A percentile compares a stretch with the other conserved stretches of the same genome.
These are phyloP conservation scores for Balearica regulorum DNA, from an alignment of 2,797 vertebrate species.

Conservation along the genomic window DNA sequence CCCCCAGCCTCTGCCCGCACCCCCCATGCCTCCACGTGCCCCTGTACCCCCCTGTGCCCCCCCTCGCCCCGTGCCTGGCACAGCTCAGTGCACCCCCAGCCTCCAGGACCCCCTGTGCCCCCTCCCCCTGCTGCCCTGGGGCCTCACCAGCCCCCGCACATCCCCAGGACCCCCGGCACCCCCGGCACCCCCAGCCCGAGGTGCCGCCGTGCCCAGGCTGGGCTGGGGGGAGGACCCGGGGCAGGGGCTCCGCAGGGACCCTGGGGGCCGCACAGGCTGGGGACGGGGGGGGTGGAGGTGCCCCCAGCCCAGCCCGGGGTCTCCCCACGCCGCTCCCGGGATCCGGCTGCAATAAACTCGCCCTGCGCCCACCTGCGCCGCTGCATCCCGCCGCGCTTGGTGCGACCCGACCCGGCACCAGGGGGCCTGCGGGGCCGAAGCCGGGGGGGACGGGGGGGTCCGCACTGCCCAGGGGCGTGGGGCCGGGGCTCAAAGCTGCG, in stretches of 20 bases:
- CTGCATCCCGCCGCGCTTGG: background rate
- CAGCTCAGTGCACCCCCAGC: no score
- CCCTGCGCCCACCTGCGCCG: background rate
- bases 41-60: no score
- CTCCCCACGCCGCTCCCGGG: background rate
- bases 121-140: no score
- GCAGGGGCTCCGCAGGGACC: background rate
- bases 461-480: background rate
- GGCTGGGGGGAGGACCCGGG: background rate
- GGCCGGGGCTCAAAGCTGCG: accelerated
- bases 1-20: background rate
- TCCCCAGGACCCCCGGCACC: background rate
- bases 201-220: accelerated
- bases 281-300: no score
- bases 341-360: background rate
- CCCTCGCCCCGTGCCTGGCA: background rate
- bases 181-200: background rate
- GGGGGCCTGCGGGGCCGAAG: background rate
- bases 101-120: background rate
- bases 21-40: accelerated
- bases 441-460: background rate
- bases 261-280: background rate
- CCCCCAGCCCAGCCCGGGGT: background rate
- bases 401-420: background rate
- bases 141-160: accelerated